phyloP scores from a whole-genome alignment of 1,140 invertebrate genomes.

The Drosophila lacteicornis region DNA sequence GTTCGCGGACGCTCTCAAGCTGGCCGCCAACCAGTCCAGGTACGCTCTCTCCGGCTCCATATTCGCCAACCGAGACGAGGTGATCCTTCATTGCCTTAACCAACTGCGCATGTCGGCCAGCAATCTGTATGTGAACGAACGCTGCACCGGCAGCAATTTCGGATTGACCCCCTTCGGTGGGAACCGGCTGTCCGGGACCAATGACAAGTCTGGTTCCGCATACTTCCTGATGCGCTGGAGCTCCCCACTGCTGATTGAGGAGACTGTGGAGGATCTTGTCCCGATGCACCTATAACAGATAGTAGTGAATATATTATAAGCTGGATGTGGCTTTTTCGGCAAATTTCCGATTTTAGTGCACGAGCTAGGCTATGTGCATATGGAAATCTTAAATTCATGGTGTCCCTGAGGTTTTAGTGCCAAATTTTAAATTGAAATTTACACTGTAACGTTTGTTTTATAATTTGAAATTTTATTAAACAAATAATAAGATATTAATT shows the following conservation, averaged over 20 bases:
- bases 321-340: not conserved
- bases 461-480: not conserved
- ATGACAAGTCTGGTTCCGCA: slow-evolving; percentile 99
- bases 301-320: not conserved
- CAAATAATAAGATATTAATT: not conserved
- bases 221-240: slow-evolving; percentile 96
- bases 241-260: slow-evolving; percentile 87
- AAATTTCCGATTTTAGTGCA: not conserved
- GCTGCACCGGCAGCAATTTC: slow-evolving; percentile 98
- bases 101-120: slow-evolving; percentile 93
- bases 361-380: not conserved
- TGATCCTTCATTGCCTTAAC: slow-evolving; percentile 90
- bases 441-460: not conserved
- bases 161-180: slow-evolving; percentile 99
- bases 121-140: slow-evolving; percentile 99
- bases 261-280: slow-evolving; percentile 26
- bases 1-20: slow-evolving; percentile 85
- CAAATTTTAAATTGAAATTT: not conserved
- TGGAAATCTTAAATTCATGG: not conserved
- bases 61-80: slow-evolving; percentile 93
- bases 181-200: slow-evolving; percentile 96
- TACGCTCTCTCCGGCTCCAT: slow-evolving; percentile 97
- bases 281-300: not conserved
- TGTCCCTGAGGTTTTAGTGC: not conserved
- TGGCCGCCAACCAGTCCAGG: slow-evolving; percentile 91